Evolutionary conservation across 2,888 invertebrate species (phyloP).

Genomic region (Dione vanillae): DNA sequence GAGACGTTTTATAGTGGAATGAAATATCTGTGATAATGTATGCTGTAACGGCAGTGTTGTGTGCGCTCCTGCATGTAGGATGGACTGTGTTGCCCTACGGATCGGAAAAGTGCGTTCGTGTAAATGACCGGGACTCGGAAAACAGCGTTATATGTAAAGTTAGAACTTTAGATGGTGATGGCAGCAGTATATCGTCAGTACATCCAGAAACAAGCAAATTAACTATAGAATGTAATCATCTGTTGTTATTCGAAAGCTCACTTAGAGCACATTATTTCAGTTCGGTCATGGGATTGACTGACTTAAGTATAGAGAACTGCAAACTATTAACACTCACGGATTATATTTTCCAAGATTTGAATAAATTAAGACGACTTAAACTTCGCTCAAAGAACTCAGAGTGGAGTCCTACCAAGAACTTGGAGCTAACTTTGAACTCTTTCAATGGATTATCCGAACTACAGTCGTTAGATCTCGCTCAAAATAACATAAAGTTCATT

Average conservation of each 20-base stretch:
- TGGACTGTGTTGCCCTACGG: conserved; percentile 82
- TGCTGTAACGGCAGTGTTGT: conserved; percentile 73
- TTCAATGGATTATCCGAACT: conserved; percentile 92
- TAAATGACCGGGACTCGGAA: conserved; percentile 74
- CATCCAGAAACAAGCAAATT: conserved; percentile 88
- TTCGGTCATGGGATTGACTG: conserved; percentile 89
- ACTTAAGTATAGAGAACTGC: conserved; percentile 90
- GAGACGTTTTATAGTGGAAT: conserved; percentile 81
- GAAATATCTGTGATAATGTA: conserved; percentile 83
- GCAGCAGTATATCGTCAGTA: conserved; percentile 86
- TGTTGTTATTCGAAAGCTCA: conserved; percentile 91
- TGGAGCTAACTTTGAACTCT: conserved; percentile 89
- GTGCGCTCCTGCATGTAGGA: conserved; percentile 82
- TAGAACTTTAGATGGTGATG: conserved; percentile 88
- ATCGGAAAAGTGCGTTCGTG: conserved; percentile 78
- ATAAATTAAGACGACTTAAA: conserved; percentile 90
- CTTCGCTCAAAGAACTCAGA: conserved; percentile 92
- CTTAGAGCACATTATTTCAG: conserved; percentile 89
- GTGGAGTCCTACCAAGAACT: conserved; percentile 89
- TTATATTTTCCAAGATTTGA: conserved; percentile 91
- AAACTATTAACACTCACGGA: conserved; percentile 91
- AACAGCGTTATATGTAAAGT: conserved; percentile 87
- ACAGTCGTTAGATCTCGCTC: conserved; percentile 90
- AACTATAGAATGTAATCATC: conserved; percentile 90
- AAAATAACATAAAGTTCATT: conserved; percentile 92